phyloP scores from a whole-genome alignment of 2,888 invertebrate species.

The Chalcosyrphus nemorum region DNA sequence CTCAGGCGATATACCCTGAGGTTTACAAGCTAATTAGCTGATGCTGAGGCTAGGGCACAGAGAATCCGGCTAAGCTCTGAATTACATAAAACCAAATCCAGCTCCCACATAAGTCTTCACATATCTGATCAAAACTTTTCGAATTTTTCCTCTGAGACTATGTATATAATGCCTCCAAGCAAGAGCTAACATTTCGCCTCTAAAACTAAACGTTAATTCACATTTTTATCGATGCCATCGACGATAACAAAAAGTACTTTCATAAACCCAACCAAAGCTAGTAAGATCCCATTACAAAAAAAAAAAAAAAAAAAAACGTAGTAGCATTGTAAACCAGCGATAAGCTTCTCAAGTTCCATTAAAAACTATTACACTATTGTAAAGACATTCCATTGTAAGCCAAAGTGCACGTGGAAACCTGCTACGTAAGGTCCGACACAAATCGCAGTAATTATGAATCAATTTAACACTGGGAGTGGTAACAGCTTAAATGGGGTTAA shows the following conservation, averaged over 20 bases:
- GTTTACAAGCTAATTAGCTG: no score
- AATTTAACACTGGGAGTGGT: constrained; percentile 56
- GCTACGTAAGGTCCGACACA: constrained; percentile 15
- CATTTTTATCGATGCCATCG: background rate
- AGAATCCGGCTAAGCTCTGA: no score
- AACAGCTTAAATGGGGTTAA: constrained; percentile 43
- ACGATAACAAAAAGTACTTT: no score
- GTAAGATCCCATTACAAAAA: no score
- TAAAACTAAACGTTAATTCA: background rate
- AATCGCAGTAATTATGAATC: constrained; percentile 33
- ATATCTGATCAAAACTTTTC: background rate
- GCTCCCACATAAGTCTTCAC: background rate
- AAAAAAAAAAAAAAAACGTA: constrained; percentile 16
- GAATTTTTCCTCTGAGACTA: background rate
- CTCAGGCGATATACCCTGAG: no score
- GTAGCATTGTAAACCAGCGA: constrained; percentile 2
- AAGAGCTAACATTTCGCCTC: background rate
- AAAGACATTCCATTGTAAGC: constrained; percentile 44
- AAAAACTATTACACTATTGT: constrained; percentile 3
- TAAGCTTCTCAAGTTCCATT: constrained; percentile 15
- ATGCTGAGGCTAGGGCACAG: no score
- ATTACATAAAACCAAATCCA: background rate
- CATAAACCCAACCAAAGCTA: no score
- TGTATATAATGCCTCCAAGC: background rate
- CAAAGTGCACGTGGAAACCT: constrained; percentile 8